These are phyloP conservation scores for Bombus soroeensis DNA, from an alignment of 1,140 invertebrate species.

Conservation along the genomic window DNA sequence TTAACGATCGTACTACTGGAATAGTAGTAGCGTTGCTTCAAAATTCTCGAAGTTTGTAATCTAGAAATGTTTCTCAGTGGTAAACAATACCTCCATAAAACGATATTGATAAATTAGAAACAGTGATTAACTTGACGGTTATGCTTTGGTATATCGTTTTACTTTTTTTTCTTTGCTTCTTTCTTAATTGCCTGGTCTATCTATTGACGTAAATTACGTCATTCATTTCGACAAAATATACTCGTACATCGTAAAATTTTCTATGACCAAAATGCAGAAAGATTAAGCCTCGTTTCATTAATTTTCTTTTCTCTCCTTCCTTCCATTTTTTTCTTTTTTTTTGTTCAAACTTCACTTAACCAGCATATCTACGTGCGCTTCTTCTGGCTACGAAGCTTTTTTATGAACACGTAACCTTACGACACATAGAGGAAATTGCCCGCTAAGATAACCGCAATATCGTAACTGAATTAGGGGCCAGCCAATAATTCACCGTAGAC, in stretches of 20 bases:
- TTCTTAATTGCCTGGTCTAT: neutral
- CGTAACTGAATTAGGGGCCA: slow-evolving; percentile 27
- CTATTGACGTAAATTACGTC: slow-evolving; percentile 65
- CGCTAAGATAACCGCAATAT: slow-evolving; percentile 34
- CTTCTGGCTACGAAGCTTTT: slow-evolving; percentile 12
- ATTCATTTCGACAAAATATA: no score
- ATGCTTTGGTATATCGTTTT: no score
- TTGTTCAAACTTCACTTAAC: neutral
- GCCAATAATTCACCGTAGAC: slow-evolving; percentile 28
- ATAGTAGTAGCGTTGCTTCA: neutral
- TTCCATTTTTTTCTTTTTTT: no score
- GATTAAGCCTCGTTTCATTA: slow-evolving; percentile 71
- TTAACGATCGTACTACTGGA: neutral
- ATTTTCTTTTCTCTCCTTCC: slow-evolving; percentile 53
- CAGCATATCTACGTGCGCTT: neutral
- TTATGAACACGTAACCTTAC: slow-evolving; percentile 16
- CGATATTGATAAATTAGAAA: neutral
- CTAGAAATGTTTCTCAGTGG: neutral
- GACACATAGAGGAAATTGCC: slow-evolving; percentile 1
- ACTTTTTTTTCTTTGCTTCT: slow-evolving; percentile 5
- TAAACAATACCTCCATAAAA: neutral
- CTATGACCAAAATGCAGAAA: neutral
- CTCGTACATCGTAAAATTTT: no score
- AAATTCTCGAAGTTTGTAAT: neutral
- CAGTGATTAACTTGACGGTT: neutral